Base-by-base conservation (phyloP, 2,888 invertebrate genomes). In the Philaethria dido region DNA sequence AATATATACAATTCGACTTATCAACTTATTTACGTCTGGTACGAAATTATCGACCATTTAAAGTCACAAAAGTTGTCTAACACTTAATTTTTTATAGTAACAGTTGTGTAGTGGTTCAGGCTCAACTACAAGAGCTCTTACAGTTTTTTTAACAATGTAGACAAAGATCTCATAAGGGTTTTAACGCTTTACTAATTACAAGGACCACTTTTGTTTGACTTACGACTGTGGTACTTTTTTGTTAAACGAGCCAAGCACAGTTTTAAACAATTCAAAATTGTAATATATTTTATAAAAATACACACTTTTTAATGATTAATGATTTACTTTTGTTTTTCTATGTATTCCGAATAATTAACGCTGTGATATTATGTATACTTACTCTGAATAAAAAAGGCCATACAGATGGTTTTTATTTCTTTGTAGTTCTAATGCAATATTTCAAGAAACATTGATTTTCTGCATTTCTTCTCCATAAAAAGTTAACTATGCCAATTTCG, bases 151-250 rank as follows among this genome's bases (percentile, higher is more conserved):
- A 45, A 60, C 60, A 64, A 64, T 16, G 57, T 50, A 33, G 57
- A 57, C 57, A 64, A 59, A 57, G 59, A 48, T 48, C 47, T 48
- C 33, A n/a, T 22, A 20, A 64, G 42, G 22, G 47, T 14, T 45
- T 39, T 64, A 59, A 64, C 48, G 59, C 25, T 59, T 57, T 18
- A 64, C 47, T 64, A 48, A 59, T 64, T 57, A 47, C 64, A 42
- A 64, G 57, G 64, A 33, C 25, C 48, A 39, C 64, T 59, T 59
- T 64, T 63, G 55, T 63, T 52, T 64, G 57, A 57, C 22, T 59
- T 59, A 11, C n/a, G 57, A 3, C 57, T 57, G 20, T 44, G 9
- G 33, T 55, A 39, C 36, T 62, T 29, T 52, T 20, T 36, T 44
- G 13, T 18, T 44, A 25, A 42, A 4, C 42, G 18, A 14, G 25